These are phyloP conservation scores for Candidula unifasciata DNA, from an alignment of 2,888 invertebrate genomes.

Conservation along the genomic window DNA sequence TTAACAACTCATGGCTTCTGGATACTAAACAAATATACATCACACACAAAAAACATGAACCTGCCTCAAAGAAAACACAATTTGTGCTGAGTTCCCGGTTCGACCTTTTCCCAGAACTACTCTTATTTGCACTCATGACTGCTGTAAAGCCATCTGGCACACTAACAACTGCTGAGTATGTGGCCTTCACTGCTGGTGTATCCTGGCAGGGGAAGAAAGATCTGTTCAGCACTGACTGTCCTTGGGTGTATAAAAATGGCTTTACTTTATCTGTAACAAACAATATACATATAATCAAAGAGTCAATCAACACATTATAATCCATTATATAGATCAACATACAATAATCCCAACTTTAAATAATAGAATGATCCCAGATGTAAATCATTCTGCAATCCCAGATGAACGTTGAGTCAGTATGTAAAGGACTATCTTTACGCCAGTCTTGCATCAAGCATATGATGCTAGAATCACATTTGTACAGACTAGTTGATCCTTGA, in stretches of 20 bases:
- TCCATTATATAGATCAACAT: neutral
- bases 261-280: slow-evolving; percentile 56
- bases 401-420: no score
- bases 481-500: no score
- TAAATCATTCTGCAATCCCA: no score
- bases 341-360: no score
- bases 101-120: slow-evolving; percentile 51
- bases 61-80: slow-evolving; percentile 55
- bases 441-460: no score
- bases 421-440: no score
- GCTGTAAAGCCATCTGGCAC: slow-evolving; percentile 59
- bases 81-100: slow-evolving; percentile 54
- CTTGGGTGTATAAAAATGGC: slow-evolving; percentile 62
- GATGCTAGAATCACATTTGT: no score
- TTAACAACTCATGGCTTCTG: no score
- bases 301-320: neutral
- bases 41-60: neutral
- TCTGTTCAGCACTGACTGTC: slow-evolving; percentile 60
- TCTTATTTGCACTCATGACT: slow-evolving; percentile 61
- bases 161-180: slow-evolving; percentile 60
- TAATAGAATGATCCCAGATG: no score
- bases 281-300: neutral
- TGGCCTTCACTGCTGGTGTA: slow-evolving; percentile 61
- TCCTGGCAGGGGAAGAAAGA: slow-evolving; percentile 64
- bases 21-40: no score